phyloP scores from a whole-genome alignment of 2,113 vertebrate species.

The Sisor rabdophorus region DNA sequence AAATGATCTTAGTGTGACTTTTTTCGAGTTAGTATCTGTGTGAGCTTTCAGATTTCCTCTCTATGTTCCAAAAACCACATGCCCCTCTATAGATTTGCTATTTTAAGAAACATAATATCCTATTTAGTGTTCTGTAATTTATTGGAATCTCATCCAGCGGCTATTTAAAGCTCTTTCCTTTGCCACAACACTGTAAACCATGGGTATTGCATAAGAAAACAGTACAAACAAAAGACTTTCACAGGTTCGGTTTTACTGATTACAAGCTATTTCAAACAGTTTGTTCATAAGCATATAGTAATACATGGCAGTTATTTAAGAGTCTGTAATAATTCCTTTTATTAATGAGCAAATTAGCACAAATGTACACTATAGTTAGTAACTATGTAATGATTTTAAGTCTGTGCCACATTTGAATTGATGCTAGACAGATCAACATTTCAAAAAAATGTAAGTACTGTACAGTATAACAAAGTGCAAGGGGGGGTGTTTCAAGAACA shows the following conservation, averaged over 20 bases:
- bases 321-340: slow-evolving; percentile 24
- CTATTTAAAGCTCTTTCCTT: not conserved
- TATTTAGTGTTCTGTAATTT: not conserved
- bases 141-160: not conserved
- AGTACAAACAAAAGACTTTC: not conserved
- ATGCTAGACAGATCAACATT: slow-evolving; percentile 21
- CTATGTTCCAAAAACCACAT: not conserved
- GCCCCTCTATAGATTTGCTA: no score
- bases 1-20: not conserved
- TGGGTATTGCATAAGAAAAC: not conserved
- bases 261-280: slow-evolving; percentile 13
- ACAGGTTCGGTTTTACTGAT: slow-evolving; percentile 17
- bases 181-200: not conserved
- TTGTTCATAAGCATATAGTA: slow-evolving; percentile 7
- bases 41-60: not conserved
- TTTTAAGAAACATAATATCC: not conserved
- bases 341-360: slow-evolving; percentile 19
- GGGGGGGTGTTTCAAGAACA: slow-evolving; percentile 1
- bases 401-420: slow-evolving; percentile 35
- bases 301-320: slow-evolving; percentile 30
- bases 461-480: slow-evolving; percentile 37
- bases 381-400: slow-evolving; percentile 18
- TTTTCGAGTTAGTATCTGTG: not conserved
- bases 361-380: slow-evolving; percentile 24
- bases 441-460: slow-evolving; percentile 28